phyloP scores from a whole-genome alignment of 2,797 vertebrate species.

The Ceryle rudis region DNA sequence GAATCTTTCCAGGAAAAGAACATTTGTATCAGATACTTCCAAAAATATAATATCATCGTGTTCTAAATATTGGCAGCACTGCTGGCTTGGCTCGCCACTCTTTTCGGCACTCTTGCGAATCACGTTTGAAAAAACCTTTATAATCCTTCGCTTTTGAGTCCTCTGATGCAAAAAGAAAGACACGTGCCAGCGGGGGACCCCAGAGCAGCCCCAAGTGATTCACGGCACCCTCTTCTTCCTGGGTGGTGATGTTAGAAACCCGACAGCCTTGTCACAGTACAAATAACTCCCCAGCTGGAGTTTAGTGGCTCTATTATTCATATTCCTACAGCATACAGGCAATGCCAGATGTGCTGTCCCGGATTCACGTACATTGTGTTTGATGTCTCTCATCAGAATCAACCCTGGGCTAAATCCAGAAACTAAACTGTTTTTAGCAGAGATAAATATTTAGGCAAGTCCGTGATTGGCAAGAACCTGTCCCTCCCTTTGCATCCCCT shows the following conservation, averaged over 20 bases:
- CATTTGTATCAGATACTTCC: slow-evolving; percentile 52
- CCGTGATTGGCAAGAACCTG: neutral
- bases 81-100: neutral
- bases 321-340: neutral
- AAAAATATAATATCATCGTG: slow-evolving; percentile 33
- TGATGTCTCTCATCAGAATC: slow-evolving; percentile 17
- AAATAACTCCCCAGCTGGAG: slow-evolving; percentile 11
- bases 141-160: neutral
- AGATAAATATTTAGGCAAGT: slow-evolving; percentile 43
- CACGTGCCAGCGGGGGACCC: rapidly evolving
- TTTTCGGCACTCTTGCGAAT: neutral
- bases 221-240: neutral
- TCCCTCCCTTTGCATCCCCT: neutral
- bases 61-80: neutral
- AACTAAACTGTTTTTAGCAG: neutral
- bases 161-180: neutral
- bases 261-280: neutral
- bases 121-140: neutral
- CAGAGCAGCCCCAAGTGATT: neutral
- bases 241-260: neutral
- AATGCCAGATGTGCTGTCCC: slow-evolving; percentile 37
- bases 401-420: slow-evolving; percentile 14
- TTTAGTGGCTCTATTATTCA: neutral
- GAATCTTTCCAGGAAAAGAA: slow-evolving; percentile 60
- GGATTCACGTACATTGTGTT: neutral